Evolutionary conservation across 2,797 vertebrate species (phyloP).

Genomic region (Syngnathus rostellatus): DNA sequence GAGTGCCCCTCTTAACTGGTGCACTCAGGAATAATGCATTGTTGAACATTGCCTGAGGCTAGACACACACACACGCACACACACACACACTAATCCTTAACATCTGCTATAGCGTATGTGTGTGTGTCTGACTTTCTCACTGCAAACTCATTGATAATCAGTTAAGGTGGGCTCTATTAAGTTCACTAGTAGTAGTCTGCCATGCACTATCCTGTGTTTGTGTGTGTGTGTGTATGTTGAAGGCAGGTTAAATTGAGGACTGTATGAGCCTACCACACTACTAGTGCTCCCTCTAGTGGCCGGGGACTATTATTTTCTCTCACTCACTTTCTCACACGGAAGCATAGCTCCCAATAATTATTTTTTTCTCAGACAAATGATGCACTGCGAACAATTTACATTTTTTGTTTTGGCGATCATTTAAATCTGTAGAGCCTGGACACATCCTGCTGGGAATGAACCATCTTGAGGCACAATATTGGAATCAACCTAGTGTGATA

Average conservation of each 20-base stretch:
- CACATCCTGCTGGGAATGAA: constrained; percentile 55
- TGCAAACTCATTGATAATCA: constrained; percentile 58
- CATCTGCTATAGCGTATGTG: constrained; percentile 33
- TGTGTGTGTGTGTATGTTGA: constrained; percentile 13
- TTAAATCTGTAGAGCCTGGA: constrained; percentile 40
- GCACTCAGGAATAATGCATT: constrained; percentile 75
- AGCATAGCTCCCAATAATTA: neutral
- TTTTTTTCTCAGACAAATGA: neutral
- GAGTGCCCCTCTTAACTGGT: constrained; percentile 72
- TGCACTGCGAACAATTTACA: neutral
- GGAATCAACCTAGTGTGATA: constrained; percentile 59
- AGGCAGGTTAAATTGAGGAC: constrained; percentile 26
- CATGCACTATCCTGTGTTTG: constrained; percentile 26
- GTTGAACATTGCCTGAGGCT: constrained; percentile 70
- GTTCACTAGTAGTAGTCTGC: constrained; percentile 47
- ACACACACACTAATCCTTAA: constrained; percentile 55
- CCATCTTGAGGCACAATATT: constrained; percentile 55
- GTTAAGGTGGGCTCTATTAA: constrained; percentile 56
- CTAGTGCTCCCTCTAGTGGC: constrained; percentile 75
- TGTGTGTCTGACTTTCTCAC: constrained; percentile 18
- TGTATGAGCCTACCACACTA: constrained; percentile 51
- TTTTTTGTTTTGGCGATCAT: constrained; percentile 22
- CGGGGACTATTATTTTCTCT: constrained; percentile 26
- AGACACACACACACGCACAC: constrained; percentile 33
- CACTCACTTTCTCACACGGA: neutral